Evolutionary conservation across 2,888 invertebrate species (phyloP), one percentile per base, ranked within the genome.

Genomic region (Leptopilina syphax): DNA sequence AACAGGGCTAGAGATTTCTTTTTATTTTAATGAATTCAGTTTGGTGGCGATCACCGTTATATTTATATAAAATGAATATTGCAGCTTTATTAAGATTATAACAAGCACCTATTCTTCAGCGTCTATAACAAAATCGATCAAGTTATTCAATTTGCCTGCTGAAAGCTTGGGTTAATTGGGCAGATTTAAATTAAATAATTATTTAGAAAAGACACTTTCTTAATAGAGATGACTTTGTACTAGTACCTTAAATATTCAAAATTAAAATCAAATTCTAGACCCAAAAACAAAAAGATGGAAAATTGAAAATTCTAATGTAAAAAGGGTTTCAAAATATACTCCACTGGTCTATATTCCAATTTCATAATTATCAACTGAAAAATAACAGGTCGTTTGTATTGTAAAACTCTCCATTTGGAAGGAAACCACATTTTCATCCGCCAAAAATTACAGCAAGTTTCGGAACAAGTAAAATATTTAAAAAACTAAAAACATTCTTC

Each of bases 91-190:
- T 57, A 54, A 57, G 73, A 57, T 73, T 73, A 73, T 73, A 57
- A 73, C 57, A 73, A 73, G 73, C 73, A 73, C 73, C 73, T 73
- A 34, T 57, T 27, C 57, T 57, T 57, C 57, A 54, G 54, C n/a
- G 57, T 34, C 73, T 34, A 41, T 44, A 73, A 73, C 13, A 34
- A 73, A 73, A 73, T 57, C 1, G 27, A 41, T n/a, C 9, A 65
- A n/a, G 18, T 18, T 12, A 57, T 4, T n/a, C 12, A 57, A n/a
- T 34, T 34, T 5, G 13, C 3, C 13, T n/a, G n/a, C 18, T 18
- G 18, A 18, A 18, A 18, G 18, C 18, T 18, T 18, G 18, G 18
- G 18, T 18, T 18, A 18, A 18, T 18, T 18, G 18, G 18, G 18
- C 18, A 18, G 18, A 18, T 18, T 18, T 18, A 18, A 57, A 1